These are phyloP conservation scores for Armadillidium nasatum DNA, from an alignment of 1,140 invertebrate species.

Conservation along the genomic window DNA sequence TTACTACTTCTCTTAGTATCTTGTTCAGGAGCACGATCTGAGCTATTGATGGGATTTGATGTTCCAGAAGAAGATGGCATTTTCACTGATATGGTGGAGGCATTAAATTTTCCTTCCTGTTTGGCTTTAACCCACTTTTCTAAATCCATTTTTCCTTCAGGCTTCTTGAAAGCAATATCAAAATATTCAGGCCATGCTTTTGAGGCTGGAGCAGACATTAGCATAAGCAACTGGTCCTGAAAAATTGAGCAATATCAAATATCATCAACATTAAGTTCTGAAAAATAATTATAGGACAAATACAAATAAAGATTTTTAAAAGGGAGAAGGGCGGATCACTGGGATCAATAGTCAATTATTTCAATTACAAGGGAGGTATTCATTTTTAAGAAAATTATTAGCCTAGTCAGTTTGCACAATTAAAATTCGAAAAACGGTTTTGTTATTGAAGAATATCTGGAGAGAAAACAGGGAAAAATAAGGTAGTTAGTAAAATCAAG, in stretches of 20 bases:
- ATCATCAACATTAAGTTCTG: no score
- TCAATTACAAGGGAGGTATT: no score
- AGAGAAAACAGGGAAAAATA: no score
- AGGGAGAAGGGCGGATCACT: no score
- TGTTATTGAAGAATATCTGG: no score
- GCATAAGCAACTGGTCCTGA: neutral
- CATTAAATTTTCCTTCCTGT: neutral
- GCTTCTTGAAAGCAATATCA: neutral
- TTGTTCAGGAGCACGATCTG: neutral
- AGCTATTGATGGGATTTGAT: neutral
- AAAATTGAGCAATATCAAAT: neutral
- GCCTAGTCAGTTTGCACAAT: no score
- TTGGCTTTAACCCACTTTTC: neutral
- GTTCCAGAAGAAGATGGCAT: neutral
- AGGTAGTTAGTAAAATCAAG: no score
- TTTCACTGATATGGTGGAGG: neutral
- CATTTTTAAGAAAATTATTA: no score
- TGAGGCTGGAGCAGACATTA: neutral
- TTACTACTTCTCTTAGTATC: neutral
- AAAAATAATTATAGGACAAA: no score
- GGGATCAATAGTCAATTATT: no score
- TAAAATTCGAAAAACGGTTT: no score
- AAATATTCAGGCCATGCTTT: neutral
- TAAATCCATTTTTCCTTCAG: neutral
- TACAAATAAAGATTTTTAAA: no score